These are phyloP conservation scores for Petroica traversi DNA, from an alignment of 2,113 vertebrate species.

Conservation along the genomic window DNA sequence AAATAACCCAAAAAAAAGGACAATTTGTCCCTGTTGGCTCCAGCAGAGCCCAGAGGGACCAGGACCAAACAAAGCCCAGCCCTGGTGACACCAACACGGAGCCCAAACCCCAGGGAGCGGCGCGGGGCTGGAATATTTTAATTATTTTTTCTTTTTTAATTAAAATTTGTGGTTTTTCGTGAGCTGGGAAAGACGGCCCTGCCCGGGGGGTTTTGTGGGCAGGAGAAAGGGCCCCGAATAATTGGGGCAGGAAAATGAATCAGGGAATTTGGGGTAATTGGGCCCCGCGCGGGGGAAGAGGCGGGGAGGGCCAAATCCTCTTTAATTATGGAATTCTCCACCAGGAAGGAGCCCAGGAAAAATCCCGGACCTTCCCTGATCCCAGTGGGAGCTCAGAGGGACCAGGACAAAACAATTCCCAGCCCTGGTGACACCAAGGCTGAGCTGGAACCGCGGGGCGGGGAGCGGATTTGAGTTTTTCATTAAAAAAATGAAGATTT, in stretches of 20 bases:
- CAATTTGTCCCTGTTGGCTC: neutral
- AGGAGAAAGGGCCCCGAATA: neutral
- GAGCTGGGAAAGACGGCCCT: neutral
- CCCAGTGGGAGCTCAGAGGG: neutral
- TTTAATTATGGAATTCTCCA: neutral
- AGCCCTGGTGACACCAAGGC: neutral
- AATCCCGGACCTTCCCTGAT: too few relatives aligned
- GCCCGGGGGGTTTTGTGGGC: neutral
- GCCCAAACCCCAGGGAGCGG: neutral
- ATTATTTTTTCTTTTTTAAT: neutral
- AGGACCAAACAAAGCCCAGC: too few relatives aligned
- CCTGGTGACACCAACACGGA: neutral
- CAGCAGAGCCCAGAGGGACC: neutral
- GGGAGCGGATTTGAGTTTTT: neutral
- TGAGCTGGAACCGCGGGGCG: neutral
- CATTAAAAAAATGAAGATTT: neutral
- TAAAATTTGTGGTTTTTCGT: neutral
- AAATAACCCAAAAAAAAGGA: neutral
- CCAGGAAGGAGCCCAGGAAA: accelerated
- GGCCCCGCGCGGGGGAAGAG: neutral
- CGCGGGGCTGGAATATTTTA: neutral
- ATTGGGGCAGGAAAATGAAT: neutral
- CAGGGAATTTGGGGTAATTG: neutral
- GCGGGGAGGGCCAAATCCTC: neutral
- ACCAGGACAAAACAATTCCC: neutral